Conservation (phyloP, 2,888 invertebrate species). For the Eudasyphora cyanicolor region DNA sequence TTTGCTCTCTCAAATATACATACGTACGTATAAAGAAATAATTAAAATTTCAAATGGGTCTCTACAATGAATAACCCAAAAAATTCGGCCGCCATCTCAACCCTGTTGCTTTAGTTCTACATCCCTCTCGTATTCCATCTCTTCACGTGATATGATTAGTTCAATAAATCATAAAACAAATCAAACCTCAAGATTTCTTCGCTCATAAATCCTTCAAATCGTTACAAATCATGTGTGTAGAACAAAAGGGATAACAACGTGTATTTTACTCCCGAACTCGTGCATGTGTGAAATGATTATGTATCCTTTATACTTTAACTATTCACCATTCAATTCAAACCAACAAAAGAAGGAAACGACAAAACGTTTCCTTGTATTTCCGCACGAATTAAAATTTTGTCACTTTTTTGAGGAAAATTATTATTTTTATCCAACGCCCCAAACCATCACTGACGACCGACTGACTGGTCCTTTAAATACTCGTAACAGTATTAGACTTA, state of each 20-base stretch:
- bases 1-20: no score
- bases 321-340: conserved; percentile 36
- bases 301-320: conserved; percentile 55
- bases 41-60: no score
- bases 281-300: conserved; percentile 48
- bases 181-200: conserved; percentile 51
- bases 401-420: conserved; percentile 47
- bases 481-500: conserved; percentile 49
- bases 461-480: conserved; percentile 51
- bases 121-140: background rate
- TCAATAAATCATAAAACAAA: conserved; percentile 60
- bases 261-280: conserved; percentile 1
- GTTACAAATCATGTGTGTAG: conserved; percentile 52
- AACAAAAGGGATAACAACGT: background rate
- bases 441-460: no score
- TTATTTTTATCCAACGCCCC: conserved; percentile 13
- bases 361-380: conserved; percentile 54
- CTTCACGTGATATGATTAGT: conserved; percentile 37
- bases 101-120: background rate
- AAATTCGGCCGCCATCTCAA: no score
- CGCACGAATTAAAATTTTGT: conserved; percentile 67
- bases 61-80: no score
- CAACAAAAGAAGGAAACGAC: background rate
- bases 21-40: no score
- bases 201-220: conserved; percentile 45